Evolutionary conservation across 2,888 invertebrate species (phyloP).

Genomic region (Bimastos eiseni): DNA sequence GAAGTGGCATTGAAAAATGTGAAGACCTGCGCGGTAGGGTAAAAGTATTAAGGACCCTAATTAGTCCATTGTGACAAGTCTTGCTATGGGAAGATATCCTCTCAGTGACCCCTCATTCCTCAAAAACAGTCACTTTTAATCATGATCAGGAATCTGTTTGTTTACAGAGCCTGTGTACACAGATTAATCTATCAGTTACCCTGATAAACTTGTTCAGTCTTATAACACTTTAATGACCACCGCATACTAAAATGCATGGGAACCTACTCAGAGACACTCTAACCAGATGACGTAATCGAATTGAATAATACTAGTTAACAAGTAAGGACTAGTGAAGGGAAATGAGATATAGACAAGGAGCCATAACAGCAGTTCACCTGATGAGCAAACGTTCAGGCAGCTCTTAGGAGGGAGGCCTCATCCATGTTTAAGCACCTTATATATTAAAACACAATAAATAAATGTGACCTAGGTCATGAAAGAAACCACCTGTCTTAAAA

Average conservation of each 20-base stretch:
- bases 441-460: neutral
- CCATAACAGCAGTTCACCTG: neutral
- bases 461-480: neutral
- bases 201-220: no score
- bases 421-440: neutral
- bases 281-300: neutral
- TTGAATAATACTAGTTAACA: neutral
- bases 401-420: neutral
- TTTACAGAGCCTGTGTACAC: neutral
- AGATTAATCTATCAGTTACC: no score
- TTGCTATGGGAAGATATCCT: neutral
- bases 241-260: no score
- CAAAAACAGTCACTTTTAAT: neutral
- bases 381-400: neutral
- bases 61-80: neutral
- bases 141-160: neutral
- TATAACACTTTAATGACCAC: neutral
- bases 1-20: no score
- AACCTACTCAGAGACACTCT: neutral
- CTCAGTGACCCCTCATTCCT: neutral
- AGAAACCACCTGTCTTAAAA: neutral
- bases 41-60: no score
- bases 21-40: no score
- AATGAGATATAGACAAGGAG: neutral
- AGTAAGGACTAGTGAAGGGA: neutral